A percentile compares a stretch with the other conserved stretches of the same genome.
phyloP scores from a whole-genome alignment of 1,140 invertebrate species.

The Pectinophora gossypiella region DNA sequence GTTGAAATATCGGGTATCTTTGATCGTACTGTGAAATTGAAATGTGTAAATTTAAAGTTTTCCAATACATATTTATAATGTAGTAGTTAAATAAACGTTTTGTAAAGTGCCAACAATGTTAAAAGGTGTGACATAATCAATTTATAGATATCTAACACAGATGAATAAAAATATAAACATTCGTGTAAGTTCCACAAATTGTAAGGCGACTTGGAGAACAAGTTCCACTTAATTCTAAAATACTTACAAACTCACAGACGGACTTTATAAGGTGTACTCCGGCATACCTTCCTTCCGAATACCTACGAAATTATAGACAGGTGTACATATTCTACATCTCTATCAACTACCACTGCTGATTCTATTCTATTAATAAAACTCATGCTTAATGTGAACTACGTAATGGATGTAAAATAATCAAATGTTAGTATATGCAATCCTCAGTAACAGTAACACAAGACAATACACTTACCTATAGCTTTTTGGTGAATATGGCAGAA shows the following conservation, averaged over 20 bases:
- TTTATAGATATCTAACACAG: too few relatives aligned
- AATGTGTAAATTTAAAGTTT: conserved; percentile 24
- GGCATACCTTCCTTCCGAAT: too few relatives aligned
- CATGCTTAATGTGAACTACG: not conserved
- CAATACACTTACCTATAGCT: conserved; percentile 71
- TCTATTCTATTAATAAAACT: not conserved
- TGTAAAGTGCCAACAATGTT: conserved; percentile 26
- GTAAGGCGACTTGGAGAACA: too few relatives aligned
- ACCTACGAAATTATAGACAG: too few relatives aligned
- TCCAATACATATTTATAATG: conserved; percentile 26
- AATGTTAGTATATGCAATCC: conserved; percentile 46
- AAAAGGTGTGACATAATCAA: too few relatives aligned
- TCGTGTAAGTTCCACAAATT: too few relatives aligned
- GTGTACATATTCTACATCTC: too few relatives aligned
- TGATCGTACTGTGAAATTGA: conserved; percentile 10
- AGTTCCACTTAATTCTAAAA: too few relatives aligned
- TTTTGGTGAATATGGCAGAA: conserved; percentile 71
- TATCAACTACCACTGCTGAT: too few relatives aligned
- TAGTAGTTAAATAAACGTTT: conserved; percentile 25
- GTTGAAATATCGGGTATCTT: not conserved
- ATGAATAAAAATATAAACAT: too few relatives aligned
- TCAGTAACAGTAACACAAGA: conserved; percentile 67
- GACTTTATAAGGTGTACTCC: too few relatives aligned
- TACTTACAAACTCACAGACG: too few relatives aligned
- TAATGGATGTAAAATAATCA: conserved; percentile 31